Conservation (phyloP, 2,113 vertebrate species). For the Lasiurus cinereus region DNA sequence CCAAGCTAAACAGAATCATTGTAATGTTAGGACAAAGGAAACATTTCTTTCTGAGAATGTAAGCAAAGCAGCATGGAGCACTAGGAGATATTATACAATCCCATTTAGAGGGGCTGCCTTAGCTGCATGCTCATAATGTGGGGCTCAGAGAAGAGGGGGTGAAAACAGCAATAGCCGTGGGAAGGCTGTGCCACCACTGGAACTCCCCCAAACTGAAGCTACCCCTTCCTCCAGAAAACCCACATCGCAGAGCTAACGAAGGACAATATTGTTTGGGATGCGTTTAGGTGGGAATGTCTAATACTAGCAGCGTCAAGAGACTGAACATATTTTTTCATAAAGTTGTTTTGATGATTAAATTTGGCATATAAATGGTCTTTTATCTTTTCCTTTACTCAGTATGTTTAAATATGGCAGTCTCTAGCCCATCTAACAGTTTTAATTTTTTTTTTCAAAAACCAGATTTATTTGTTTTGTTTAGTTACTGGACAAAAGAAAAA, state of each 20-base stretch:
- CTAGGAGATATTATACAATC: neutral
- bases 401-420: neutral
- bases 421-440: neutral
- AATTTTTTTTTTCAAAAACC: neutral
- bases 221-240: neutral
- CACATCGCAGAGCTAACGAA: neutral
- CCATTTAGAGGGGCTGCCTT: neutral
- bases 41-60: neutral
- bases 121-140: neutral
- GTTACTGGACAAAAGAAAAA: slow-evolving; percentile 41
- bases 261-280: neutral
- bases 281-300: neutral
- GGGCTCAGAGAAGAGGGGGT: neutral
- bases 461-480: slow-evolving; percentile 27
- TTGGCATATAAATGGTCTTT: neutral
- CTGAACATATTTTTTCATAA: neutral
- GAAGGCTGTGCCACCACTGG: accelerated
- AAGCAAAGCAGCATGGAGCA: neutral
- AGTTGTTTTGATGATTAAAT: neutral
- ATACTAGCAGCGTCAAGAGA: neutral
- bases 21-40: neutral
- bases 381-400: neutral
- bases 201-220: neutral
- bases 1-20: neutral
- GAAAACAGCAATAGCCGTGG: neutral